These are phyloP conservation scores for Nerophis ophidion DNA, from an alignment of 2,113 vertebrate genomes.

Conservation along the genomic window DNA sequence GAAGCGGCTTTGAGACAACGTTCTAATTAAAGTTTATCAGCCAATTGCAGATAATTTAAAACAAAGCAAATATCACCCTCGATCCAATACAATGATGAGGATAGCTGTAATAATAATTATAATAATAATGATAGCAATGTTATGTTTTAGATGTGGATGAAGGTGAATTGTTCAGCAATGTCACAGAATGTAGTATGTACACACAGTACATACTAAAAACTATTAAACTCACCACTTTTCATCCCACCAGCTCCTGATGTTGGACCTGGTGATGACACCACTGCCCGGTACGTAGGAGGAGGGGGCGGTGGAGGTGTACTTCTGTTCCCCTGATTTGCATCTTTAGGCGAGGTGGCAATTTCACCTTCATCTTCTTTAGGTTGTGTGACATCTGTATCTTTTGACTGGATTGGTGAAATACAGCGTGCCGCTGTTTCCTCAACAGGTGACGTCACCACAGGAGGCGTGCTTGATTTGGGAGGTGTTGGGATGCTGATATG, in stretches of 20 bases:
- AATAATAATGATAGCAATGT: too few species aligned
- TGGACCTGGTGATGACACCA: conserved; percentile 90
- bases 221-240: conserved; percentile 76
- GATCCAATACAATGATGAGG: too few species aligned
- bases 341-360: conserved; percentile 78
- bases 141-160: too few species aligned
- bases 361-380: conserved; percentile 77
- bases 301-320: conserved; percentile 88
- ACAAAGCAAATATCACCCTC: too few species aligned
- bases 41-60: too few species aligned
- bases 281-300: conserved; percentile 90
- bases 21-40: too few species aligned
- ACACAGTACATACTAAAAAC: neutral
- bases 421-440: conserved; percentile 56
- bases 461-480: conserved; percentile 38
- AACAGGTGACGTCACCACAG: conserved; percentile 21
- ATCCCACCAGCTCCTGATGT: conserved; percentile 71
- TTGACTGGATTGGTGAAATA: conserved; percentile 70
- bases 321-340: conserved; percentile 74
- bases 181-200: too few species aligned
- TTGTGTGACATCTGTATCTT: conserved; percentile 67
- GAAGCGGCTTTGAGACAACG: too few species aligned
- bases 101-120: too few species aligned
- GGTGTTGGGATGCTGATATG: conserved; percentile 15
- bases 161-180: too few species aligned